Evolutionary conservation across 2,888 invertebrate species (phyloP).

Genomic region (Orchestes rusci): DNA sequence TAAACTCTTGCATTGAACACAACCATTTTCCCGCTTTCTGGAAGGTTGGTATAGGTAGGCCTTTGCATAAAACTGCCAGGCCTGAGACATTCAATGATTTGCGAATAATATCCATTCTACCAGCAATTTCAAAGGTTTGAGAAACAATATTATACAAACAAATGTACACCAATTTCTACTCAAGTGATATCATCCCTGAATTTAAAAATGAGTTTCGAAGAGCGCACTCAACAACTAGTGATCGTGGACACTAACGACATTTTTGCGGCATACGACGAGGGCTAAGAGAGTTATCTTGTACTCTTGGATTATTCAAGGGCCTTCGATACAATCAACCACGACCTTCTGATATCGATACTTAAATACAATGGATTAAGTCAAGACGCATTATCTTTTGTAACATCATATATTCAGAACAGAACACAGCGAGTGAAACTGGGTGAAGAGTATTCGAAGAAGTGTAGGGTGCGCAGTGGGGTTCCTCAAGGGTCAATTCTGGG

Average conservation of each 20-base stretch:
- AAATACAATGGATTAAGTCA: background rate
- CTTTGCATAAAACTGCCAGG: background rate
- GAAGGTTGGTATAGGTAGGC: background rate
- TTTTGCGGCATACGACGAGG: background rate
- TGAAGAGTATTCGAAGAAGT: background rate
- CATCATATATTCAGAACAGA: background rate
- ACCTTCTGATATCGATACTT: background rate
- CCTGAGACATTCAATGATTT: background rate
- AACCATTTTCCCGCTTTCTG: background rate
- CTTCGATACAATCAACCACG: background rate
- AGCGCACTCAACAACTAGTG: background rate
- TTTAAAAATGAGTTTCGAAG: background rate
- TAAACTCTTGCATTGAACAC: conserved; percentile 1
- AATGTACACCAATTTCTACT: background rate
- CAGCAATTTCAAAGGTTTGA: background rate
- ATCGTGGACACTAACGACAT: background rate
- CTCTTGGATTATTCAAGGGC: background rate
- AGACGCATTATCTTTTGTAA: background rate
- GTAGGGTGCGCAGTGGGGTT: background rate
- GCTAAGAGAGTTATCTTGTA: background rate
- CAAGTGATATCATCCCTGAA: background rate
- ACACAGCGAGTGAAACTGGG: background rate
- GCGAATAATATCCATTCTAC: background rate
- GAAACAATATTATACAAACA: background rate
- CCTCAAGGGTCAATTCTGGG: background rate